Evolutionary conservation across 2,113 vertebrate genomes (phyloP), one percentile per base, ranked within the genome.

Genomic region (Zosterops japonicus): DNA sequence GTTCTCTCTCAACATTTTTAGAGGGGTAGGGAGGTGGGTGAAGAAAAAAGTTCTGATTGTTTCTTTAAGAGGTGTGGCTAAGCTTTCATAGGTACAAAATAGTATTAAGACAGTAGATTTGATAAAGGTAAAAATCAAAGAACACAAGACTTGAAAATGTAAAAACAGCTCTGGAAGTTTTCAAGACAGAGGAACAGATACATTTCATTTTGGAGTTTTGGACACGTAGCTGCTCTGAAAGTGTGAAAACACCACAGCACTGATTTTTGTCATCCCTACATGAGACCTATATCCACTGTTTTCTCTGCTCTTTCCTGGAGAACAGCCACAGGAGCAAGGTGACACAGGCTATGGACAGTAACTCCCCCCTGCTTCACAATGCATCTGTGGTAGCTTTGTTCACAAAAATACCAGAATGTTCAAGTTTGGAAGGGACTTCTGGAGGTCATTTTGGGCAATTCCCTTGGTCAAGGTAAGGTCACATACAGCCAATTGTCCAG

Each of bases 21-120:
- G 6, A 4, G 9, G 10, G 27, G 4, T 5, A 5, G 4, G 4
- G 7, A 21, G 3, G 27, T 31, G 11, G 2, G 14, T 72, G 14
- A 42, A 39, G 6, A 52, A 42, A 52, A 60, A 29, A 4, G 16
- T 14, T 47, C 11, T 8, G 24, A 59, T 5, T 65, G 36, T 50
- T 44, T 70, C 25, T 20, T 75, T 46, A 61, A 25, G 7, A 70
- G 29, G 15, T 7, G 7, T 19, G 23, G 21, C 27, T 70, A 69
- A 68, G 1, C 17, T 82, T 61, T 60, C 20, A 27, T 1, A 53
- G 18, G 8, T 61, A 67, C 24, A 29, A 61, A 70, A 39, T 14
- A 53, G 17, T 33, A 67, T 8, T 39, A 68, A 84, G 47, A 64
- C 13, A 9, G 6, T 64, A 59, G 39, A 74, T 20, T 6, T 70